These are phyloP conservation scores for Tubulanus polymorphus DNA, from an alignment of 2,888 invertebrate genomes.

Conservation along the genomic window DNA sequence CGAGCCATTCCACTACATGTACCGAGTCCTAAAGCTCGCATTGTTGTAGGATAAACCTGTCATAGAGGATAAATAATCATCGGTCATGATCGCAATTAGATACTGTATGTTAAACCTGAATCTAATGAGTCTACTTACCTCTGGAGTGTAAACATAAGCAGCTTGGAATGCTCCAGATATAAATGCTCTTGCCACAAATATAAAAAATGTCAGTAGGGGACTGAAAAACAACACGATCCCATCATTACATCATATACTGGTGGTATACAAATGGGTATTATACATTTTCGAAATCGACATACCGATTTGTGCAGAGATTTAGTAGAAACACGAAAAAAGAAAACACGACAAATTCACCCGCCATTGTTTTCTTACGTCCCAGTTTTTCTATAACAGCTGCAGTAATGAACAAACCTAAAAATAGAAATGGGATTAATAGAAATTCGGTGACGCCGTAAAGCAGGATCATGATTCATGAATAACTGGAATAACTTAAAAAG, in stretches of 20 bases:
- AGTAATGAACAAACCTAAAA: slow-evolving; percentile 41
- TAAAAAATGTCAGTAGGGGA: slow-evolving; percentile 66
- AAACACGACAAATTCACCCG: slow-evolving; percentile 83
- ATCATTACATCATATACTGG: slow-evolving; percentile 17
- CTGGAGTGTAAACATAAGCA: slow-evolving; percentile 92
- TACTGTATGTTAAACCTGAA: background rate
- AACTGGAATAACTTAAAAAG: background rate
- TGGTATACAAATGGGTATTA: background rate
- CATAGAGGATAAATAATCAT: background rate
- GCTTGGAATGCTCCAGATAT: slow-evolving; percentile 94
- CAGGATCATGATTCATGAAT: background rate
- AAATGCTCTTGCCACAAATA: slow-evolving; percentile 84
- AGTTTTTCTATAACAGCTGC: slow-evolving; percentile 69
- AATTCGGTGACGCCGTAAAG: background rate
- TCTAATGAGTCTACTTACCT: slow-evolving; percentile 56
- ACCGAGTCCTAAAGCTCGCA: slow-evolving; percentile 84
- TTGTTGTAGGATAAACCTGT: slow-evolving; percentile 80
- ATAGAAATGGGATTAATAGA: background rate
- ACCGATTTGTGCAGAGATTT: slow-evolving; percentile 65
- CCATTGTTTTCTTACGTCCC: slow-evolving; percentile 89
- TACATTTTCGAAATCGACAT: background rate
- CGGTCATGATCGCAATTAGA: background rate
- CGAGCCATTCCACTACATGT: slow-evolving; percentile 89
- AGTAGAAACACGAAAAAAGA: slow-evolving; percentile 66
- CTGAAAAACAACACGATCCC: slow-evolving; percentile 32